Percentiles rank a stretch among this genome's conserved stretches.
phyloP scores from a whole-genome alignment of 2,797 vertebrate genomes.

The Delichon dasypus region DNA sequence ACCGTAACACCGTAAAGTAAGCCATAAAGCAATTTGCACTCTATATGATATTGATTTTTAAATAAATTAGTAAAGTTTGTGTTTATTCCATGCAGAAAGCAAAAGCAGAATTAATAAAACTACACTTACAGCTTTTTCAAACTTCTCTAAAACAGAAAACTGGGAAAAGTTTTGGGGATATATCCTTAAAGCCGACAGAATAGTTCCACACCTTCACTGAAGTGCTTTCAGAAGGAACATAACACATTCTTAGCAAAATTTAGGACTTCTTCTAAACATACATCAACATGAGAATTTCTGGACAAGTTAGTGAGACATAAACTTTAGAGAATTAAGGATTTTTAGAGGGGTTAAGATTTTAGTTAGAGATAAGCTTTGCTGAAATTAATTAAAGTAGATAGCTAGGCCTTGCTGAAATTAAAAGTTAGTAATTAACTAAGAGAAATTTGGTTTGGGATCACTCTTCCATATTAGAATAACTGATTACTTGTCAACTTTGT shows the following conservation, averaged over 20 bases:
- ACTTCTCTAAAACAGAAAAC: neutral
- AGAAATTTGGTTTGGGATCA: no score
- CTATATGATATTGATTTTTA: conserved; percentile 66
- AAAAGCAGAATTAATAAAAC: conserved; percentile 31
- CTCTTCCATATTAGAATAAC: no score
- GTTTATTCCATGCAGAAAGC: neutral
- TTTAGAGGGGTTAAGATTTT: no score
- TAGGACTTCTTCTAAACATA: neutral
- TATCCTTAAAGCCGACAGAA: neutral
- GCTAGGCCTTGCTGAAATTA: no score
- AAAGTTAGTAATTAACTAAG: no score
- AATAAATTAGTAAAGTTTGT: conserved; percentile 58
- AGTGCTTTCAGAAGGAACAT: neutral
- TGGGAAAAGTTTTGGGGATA: neutral
- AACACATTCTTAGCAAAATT: neutral
- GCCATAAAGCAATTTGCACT: conserved; percentile 54
- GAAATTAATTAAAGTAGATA: no score
- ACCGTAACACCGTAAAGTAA: conserved; percentile 23
- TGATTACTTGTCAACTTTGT: no score
- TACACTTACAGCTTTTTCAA: neutral
- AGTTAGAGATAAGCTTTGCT: no score
- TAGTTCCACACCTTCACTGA: neutral
- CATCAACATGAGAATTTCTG: neutral
- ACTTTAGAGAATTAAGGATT: no score
- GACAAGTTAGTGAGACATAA: no score